Conservation (phyloP, 2,113 vertebrate genomes). For the Syngnathus scovelli region DNA sequence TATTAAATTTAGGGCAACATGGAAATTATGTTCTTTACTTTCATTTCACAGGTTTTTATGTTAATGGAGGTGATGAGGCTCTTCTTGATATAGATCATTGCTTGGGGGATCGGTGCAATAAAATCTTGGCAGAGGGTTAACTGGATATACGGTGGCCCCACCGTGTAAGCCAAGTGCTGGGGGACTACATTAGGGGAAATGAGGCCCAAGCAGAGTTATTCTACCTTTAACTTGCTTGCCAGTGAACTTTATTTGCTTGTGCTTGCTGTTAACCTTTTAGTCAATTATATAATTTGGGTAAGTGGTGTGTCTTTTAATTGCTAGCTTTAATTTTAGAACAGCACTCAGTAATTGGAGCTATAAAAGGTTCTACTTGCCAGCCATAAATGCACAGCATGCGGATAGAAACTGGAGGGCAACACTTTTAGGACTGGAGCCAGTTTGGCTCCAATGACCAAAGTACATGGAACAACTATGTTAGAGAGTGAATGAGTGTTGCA, state of each 20-base stretch:
- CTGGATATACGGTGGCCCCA: slow-evolving; percentile 30
- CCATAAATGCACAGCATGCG: slow-evolving; percentile 29
- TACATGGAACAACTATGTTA: background rate
- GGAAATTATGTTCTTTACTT: slow-evolving; percentile 25
- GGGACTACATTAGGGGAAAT: slow-evolving; percentile 27
- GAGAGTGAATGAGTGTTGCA: background rate
- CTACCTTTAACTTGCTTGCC: slow-evolving; percentile 29
- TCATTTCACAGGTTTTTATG: slow-evolving; percentile 42
- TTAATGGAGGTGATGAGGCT: slow-evolving; percentile 42
- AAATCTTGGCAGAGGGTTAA: slow-evolving; percentile 44
- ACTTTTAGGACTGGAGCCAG: slow-evolving; percentile 9
- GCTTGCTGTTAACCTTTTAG: slow-evolving; percentile 53
- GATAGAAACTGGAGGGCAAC: slow-evolving; percentile 14
- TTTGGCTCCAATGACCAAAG: background rate
- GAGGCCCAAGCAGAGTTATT: slow-evolving; percentile 19
- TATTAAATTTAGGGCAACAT: slow-evolving; percentile 32
- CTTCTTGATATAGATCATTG: slow-evolving; percentile 47
- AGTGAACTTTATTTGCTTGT: slow-evolving; percentile 42
- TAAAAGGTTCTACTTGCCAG: slow-evolving; percentile 43
- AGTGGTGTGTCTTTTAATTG: slow-evolving; percentile 58
- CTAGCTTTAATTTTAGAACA: slow-evolving; percentile 56
- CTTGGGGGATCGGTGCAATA: slow-evolving; percentile 44
- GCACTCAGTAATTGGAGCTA: slow-evolving; percentile 53
- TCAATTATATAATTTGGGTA: slow-evolving; percentile 57
- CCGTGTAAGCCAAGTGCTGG: slow-evolving; percentile 33